These are phyloP conservation scores for Polyommatus icarus DNA, from an alignment of 2,888 invertebrate genomes.

Conservation along the genomic window DNA sequence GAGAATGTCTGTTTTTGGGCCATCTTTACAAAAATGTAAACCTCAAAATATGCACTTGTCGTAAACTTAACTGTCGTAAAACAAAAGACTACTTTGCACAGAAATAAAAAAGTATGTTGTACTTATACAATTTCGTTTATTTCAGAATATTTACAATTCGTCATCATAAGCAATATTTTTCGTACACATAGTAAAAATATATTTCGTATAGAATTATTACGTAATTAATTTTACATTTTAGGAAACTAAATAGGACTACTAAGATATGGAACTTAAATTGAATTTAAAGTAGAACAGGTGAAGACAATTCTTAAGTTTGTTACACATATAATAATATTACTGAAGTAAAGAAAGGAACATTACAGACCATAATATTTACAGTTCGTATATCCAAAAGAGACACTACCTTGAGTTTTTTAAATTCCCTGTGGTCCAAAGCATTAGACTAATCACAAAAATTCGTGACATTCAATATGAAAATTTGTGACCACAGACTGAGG, in stretches of 20 bases:
- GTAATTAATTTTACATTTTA: not conserved
- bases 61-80: too few species aligned
- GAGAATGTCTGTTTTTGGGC: too few species aligned
- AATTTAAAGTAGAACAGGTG: not conserved
- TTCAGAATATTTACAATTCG: constrained; percentile 22
- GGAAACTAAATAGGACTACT: not conserved
- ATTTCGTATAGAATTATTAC: not conserved
- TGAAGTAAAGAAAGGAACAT: not conserved
- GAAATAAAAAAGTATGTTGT: not conserved
- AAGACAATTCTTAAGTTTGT: not conserved
- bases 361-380: not conserved
- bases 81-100: not conserved
- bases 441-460: not conserved
- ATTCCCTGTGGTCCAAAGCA: not conserved
- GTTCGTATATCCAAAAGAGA: not conserved
- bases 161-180: not conserved
- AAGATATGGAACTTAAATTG: not conserved
- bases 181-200: constrained; percentile 19
- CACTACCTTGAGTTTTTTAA: not conserved
- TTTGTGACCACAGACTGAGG: too few species aligned
- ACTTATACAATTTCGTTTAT: constrained; percentile 22
- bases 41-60: too few species aligned
- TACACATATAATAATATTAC: not conserved
- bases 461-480: too few species aligned
- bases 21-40: too few species aligned